Evolutionary conservation across 1,140 invertebrate genomes (phyloP), one percentile per base, ranked within the genome.

Genomic region (Ceratoteleas bidentatus): DNA sequence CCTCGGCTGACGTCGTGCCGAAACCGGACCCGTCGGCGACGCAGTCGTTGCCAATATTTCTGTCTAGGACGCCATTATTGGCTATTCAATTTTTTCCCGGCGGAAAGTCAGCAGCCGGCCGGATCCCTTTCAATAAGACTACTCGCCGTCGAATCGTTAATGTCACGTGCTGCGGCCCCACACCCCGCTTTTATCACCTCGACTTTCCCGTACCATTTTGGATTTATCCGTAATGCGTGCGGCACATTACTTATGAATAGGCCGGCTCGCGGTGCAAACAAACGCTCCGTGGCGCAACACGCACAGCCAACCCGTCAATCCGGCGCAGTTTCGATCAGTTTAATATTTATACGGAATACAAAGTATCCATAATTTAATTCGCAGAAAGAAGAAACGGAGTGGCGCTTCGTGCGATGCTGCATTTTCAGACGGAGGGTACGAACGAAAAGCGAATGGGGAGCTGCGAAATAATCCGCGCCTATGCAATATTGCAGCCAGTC

Each of bases 71-170:
- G 38, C 78, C 45, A 75, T 81, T 65, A 81, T 75, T 75, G 70
- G 57, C 70, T 70, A 81, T 81, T 81, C 70, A 74, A 81, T 81
- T 74, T 81, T 79, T 80, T 69, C 47, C 40, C 6, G 45, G 34
- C 66, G 43, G 50, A 79, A 68, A 73, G 58, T 65, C 65, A 81
- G 70, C 64, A 49, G 15, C 62, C 69, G 64, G 10, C 50, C 36
- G 64, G 52, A 69, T 75, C 70, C 57, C 60, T 80, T 80, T 74
- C 78, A 81, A 81, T 81, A 81, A 81, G 62, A 79, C 56, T 13
- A 33, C 69, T 66, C 60, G 62, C 68, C 61, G 57, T 75, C 65
- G 78, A 81, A 81, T 75, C 78, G 78, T 81, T 81, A 81, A 81
- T 81, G 58, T 81, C 70, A 81, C 70, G 70, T 75, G 78, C 58